Base-by-base conservation (phyloP, 2,113 vertebrate genomes). In the Scomber scombrus region DNA sequence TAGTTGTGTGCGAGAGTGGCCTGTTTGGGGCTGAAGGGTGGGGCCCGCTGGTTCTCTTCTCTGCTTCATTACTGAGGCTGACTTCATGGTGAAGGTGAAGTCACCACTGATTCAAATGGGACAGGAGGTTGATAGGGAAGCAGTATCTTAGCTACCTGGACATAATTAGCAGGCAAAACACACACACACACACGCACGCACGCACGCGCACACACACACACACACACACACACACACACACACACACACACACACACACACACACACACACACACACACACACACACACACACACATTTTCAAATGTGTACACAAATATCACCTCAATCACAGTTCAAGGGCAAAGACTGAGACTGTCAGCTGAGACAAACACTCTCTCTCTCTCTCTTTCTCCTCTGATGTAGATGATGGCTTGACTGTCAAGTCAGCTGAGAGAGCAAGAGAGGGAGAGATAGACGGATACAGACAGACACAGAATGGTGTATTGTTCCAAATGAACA, bases 81-180 rank as follows among this genome's bases (percentile, higher is more conserved):
- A 95, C 92, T 94, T 95, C 93, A 94, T 92, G 19, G 57, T 68
- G 77, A 40, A 88, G 90, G 85, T 93, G 92, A 94, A 92, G 86
- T 93, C 93, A 93, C 68, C 7, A 70, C 73, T 78, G 83, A 89
- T 78, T 87, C 83, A 78, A 81, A 66, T 46, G 70, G 70, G 34
- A 69, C 1, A 52, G 29, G 26, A 71, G 56, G 52, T n/a, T 4
- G 43, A 64, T 56, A 51, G 43, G 61, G 66, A 63, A 46, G 29
- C 55, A 73, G 46, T 62, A 78, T 80, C 60, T 79, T 34, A 4
- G 29, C 9, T 49, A 79, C 51, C 21, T 19, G 46, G 0, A 50
- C 7, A 50, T 8, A 23, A 16, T 23, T 55, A n/a, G 40, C 18
- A 18, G n/a, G 23, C 6, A 31, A 15, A 43, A 65, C 29, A 71